Evolutionary conservation across 1,140 invertebrate genomes (phyloP), one percentile per base, ranked within the genome.

Genomic region (Atopsyche davidsoni): DNA sequence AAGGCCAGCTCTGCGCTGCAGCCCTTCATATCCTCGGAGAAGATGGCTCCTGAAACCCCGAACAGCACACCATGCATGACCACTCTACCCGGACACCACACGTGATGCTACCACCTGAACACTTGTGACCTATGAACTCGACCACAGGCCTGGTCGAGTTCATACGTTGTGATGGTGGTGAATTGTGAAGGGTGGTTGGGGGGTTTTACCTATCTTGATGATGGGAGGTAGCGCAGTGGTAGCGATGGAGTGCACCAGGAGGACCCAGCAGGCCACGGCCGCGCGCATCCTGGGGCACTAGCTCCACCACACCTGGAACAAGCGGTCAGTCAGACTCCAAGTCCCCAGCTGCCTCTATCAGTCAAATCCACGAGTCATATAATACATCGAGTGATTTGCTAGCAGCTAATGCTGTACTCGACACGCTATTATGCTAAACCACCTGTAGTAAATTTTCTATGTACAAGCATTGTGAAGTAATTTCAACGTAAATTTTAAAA

Each of bases 11-110:
- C 91, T 0, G 83, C 79, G 47, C 82, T 85, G 53, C 85, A 87
- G 54, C 89, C 87, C 55, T 86, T 83, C 57, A 91, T 83, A 55
- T 93, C 87, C 61, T 93, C 88, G 0, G 87, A 89, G 68, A 93
- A 92, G 51, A 94, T 88, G n/a, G 88, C 89, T 59, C 89, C 90
- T 92, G 78, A 1, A 81, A 82, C 51, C 25, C n/a, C 11, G 24
- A 25, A 9, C 4, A 45, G 25, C 4, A 18, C 35, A 36, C 13
- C 7, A 28, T 42, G 13, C 9, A 22, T 17, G 21, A 22, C n/a
- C n/a, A n/a, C n/a, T n/a, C n/a, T n/a, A n/a, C n/a, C 13, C 13
- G 14, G 7, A 38, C 11, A 13, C 13, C 14, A 7, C 36, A 6
- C 18, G 13, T 18, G 6, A 38, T 38, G 36, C 18, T 9, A 6